These are phyloP conservation scores for Actinostola sp. DNA, from an alignment of 92 coral and sea anemone genomes.

Conservation along the genomic window DNA sequence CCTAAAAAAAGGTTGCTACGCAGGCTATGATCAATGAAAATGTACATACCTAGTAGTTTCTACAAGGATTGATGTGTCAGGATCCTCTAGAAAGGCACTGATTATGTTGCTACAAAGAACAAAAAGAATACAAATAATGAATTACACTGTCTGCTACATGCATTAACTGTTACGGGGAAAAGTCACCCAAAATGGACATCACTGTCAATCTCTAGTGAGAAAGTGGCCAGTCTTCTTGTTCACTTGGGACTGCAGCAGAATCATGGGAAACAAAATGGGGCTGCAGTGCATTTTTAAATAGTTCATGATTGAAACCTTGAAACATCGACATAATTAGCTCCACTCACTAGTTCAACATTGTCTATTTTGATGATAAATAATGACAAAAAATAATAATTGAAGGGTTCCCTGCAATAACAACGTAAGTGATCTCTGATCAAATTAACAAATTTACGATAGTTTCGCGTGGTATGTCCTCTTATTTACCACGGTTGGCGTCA, in stretches of 20 bases:
- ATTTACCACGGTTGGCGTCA: no score
- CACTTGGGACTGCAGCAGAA: no score
- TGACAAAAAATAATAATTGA: background rate
- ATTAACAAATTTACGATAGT: no score
- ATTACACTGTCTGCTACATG: no score
- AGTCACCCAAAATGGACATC: no score
- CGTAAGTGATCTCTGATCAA: no score
- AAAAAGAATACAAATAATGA: background rate
- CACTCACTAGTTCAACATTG: background rate
- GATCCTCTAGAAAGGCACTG: slow-evolving; percentile 74
- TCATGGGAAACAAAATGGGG: no score
- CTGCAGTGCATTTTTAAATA: background rate
- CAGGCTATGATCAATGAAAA: background rate
- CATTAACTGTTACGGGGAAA: no score
- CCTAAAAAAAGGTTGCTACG: background rate
- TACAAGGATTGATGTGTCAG: slow-evolving; percentile 92
- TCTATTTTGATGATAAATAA: background rate
- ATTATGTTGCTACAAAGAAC: slow-evolving; percentile 65
- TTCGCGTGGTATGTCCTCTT: no score
- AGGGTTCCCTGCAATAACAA: no score
- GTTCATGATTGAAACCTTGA: background rate
- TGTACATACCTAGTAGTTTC: slow-evolving; percentile 85
- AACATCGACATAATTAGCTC: background rate
- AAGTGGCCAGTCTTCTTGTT: no score
- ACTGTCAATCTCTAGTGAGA: no score